These are phyloP conservation scores for Pseudococcus viburni DNA, from an alignment of 2,888 invertebrate genomes.

Conservation along the genomic window DNA sequence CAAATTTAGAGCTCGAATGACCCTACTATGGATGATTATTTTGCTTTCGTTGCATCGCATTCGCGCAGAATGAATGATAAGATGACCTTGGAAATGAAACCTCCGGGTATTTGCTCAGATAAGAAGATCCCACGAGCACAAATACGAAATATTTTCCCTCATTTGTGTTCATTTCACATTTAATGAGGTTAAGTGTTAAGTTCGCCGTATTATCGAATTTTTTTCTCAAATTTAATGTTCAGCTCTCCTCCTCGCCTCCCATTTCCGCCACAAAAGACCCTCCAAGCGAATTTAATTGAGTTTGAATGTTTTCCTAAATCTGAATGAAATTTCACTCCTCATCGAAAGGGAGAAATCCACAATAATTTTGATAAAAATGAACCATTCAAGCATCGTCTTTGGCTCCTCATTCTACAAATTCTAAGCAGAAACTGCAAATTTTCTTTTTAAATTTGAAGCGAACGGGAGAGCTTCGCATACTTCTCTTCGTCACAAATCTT, in stretches of 20 bases:
- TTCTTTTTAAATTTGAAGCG: neutral
- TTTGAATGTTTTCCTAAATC: no score
- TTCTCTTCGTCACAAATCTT: no score
- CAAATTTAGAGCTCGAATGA: neutral
- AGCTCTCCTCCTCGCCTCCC: neutral
- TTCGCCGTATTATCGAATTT: neutral
- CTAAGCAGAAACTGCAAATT: neutral
- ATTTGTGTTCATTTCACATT: neutral
- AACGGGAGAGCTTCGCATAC: neutral
- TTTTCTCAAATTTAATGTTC: neutral
- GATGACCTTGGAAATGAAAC: neutral
- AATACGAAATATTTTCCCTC: neutral
- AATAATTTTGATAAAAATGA: no score
- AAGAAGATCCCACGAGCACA: neutral
- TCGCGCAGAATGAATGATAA: neutral
- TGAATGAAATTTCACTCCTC: no score
- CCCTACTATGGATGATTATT: neutral
- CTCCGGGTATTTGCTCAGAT: slow-evolving; percentile 1
- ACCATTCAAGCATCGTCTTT: no score
- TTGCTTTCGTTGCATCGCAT: no score
- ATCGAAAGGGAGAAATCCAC: no score
- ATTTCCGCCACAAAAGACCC: no score
- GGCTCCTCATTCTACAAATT: neutral
- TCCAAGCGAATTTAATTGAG: no score
- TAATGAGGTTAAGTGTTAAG: neutral